Conservation (phyloP, 2,888 invertebrate genomes). For the Caenorhabditis virilis region DNA sequence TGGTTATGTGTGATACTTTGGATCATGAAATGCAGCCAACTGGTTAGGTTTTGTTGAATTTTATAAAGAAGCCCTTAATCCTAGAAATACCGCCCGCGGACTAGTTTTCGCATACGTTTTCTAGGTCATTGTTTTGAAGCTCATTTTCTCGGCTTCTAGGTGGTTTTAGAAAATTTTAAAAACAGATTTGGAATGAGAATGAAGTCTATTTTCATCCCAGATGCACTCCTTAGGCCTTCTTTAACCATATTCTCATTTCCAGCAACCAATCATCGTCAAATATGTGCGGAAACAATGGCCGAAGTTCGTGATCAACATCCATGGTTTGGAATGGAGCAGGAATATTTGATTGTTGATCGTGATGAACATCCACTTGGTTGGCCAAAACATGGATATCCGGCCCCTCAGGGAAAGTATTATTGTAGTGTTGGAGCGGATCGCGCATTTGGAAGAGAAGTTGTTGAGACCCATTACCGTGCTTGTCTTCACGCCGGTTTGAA, state of each 20-base stretch:
- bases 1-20: constrained; percentile 74
- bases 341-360: constrained; percentile 72
- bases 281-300: constrained; percentile 70
- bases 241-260: not conserved
- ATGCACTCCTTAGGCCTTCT: no score
- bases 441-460: constrained; percentile 90
- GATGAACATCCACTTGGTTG: constrained; percentile 67
- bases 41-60: constrained; percentile 71
- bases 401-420: constrained; percentile 76
- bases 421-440: constrained; percentile 95
- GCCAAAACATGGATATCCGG: constrained; percentile 67
- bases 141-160: no score
- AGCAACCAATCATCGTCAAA: constrained; percentile 70
- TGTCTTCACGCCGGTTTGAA: constrained; percentile 91
- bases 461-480: constrained; percentile 91
- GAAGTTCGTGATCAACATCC: constrained; percentile 68
- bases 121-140: no score
- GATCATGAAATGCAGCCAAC: constrained; percentile 84
- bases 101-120: no score
- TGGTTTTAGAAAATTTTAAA: no score
- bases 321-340: constrained; percentile 73
- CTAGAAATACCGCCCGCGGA: no score
- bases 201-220: no score
- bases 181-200: no score
- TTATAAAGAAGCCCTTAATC: constrained; percentile 4